These are phyloP conservation scores for Xenopus tropicalis DNA, from an alignment of 2,113 vertebrate genomes.

Conservation along the genomic window UCB_Xtro_10.0 CM004448.2:6151501-6152000, in stretches of 20 bases:
- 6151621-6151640: not conserved
- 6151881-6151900: too few species aligned
- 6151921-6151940: too few species aligned
- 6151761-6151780: not conserved
- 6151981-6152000: too few species aligned
- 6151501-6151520: not conserved
- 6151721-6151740: not conserved
- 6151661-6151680: not conserved
- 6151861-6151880: too few species aligned
- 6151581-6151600: not conserved
- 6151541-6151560: not conserved
- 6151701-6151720: not conserved
- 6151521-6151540: not conserved
- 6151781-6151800: not conserved
- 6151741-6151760: slow-evolving; percentile 4
- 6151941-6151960: too few species aligned
- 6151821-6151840: too few species aligned
- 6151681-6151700: not conserved
- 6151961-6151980: too few species aligned
- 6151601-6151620: slow-evolving; percentile 1
- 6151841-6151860: too few species aligned
- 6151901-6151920: too few species aligned
- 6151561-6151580: not conserved
- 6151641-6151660: not conserved
- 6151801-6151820: not conserved